Evolutionary conservation across 1,140 invertebrate genomes (phyloP), one percentile per base, ranked within the genome.

Genomic region (Achroia grisella): DNA sequence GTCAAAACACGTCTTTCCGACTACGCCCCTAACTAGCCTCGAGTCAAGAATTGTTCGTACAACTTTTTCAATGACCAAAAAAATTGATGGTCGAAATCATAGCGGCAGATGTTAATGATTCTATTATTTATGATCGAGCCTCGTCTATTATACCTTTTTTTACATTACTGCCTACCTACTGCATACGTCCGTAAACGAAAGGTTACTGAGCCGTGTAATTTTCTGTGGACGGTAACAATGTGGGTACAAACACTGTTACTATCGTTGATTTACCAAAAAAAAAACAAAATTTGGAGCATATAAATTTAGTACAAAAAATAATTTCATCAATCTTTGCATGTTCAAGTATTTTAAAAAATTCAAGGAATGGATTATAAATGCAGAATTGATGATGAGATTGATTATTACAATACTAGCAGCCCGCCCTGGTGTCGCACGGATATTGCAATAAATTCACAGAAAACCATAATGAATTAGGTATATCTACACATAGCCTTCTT

Each of bases 151-250:
- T 54, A 58, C 44, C 23, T 62, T 60, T 76, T 68, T 65, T 40
- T 23, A 23, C 6, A 44, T 53, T 37, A 49, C 45, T 48, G 69
- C 59, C 17, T 23, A 23, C 17, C 62, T 64, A 66, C 48, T 53
- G 52, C 56, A 37, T 56, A 23, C 52, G 57, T 54, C 51, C 29
- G 41, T 56, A 60, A 48, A 56, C 48, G 56, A 49, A 47, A 59
- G 98, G 87, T 62, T 61, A 52, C 52, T 67, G 61, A 56, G 30
- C 51, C 71, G 50, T 73, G 60, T 73, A 65, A 71, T 73, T 63
- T 65, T 70, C 44, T 56, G 39, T 61, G 55, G 52, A 48, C 44
- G 61, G 56, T 58, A 62, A 51, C 43, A 49, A 52, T 51, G 56
- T 54, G 56, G 31, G 59, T 55, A 62, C 50, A 63, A 17, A 17